Evolutionary conservation across 2,888 invertebrate species (phyloP), one percentile per base, ranked within the genome.

Genomic region (Temnothorax rugatulus): DNA sequence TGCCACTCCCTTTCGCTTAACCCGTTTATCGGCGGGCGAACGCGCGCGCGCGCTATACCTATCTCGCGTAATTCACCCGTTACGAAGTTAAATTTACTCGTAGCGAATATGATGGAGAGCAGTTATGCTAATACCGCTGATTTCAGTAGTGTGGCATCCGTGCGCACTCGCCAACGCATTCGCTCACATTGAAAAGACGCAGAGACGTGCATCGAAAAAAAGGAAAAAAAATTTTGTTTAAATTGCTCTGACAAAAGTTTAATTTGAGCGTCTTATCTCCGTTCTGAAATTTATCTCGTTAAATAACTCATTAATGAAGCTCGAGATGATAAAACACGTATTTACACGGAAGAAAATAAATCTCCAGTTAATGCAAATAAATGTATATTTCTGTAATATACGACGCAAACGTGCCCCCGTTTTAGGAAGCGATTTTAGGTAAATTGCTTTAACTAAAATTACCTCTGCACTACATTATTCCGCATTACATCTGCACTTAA

Each of bases 1-100:
- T 38, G 47, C 47, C 44, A 18, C 44, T 71, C 44, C 34, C 13
- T 18, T 21, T 34, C 57, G 69, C 57, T 81, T 71, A 79, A 71
- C 59, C 21, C 47, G 21, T 81, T 81, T 81, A 81, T 81, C 79
- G 38, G 59, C n/a, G 57, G 29, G 8, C 59, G 47, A 18, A 18
- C 18, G 47, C 13, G 47, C 34, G 47, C 21, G 47, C 34, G 34
- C 34, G 47, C 38, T 59, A 34, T 57, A 54, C 41, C 38, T 29
- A 29, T 76, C 50, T 76, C 50, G 61, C 50, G 61, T 79, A 69
- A 79, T 44, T 52, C 44, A 59, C 47, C 18, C 47, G 47, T 47
- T 50, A 44, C 77, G 47, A 57, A 81, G 73, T 71, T 81, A 59
- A 81, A 81, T 81, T 81, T 81, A 71, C 59, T 71, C 59, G 47